Evolutionary conservation across 1,140 invertebrate genomes (phyloP), one percentile per base, ranked within the genome.

Genomic region (Amyelois transitella): DNA sequence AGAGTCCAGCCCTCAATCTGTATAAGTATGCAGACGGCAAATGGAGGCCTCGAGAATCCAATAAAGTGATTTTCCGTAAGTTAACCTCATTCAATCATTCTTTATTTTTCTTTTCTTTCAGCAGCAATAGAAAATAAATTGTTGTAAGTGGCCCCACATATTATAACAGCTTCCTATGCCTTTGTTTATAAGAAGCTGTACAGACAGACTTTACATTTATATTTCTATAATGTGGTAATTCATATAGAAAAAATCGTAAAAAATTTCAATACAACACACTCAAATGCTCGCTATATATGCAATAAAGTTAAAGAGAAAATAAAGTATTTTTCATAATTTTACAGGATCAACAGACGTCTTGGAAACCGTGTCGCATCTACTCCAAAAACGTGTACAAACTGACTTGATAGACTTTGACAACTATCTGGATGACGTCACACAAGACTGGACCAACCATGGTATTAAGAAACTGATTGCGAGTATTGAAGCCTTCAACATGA

Each of bases 361-460:
- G 18, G 91, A 93, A 53, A 89, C 91, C 0, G 91, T 94, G 3
- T 91, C 93, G 5, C 75, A 90, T 19, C 84, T 97, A 24, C 73
- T 96, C 14, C 92, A 94, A 66, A 77, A 90, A 12, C 90, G 92
- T 20, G 91, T 91, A 0, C 93, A 94, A 70, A 91, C 92, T 55
- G 90, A 94, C 64, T 81, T 98, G 2, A 83, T 95, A 7, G 96
- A 98, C 86, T 98, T 97, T 88, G 96, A 98, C 82, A 96, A 97
- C 86, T 96, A 97, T 88, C 86, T 97, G 52, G 96, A 98, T 84
- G 92, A 97, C 75, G 91, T 95, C 12, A 87, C 91, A 17, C 88
- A 93, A 47, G 94, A 97, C 80, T 97, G 95, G 96, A 92, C 90
- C 60, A 98, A 98, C 86, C 72, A 84, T 14, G 85, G 90, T 28